These are phyloP conservation scores for Sceliomorpha sp. DNA, from an alignment of 2,888 invertebrate genomes.

Conservation along the genomic window DNA sequence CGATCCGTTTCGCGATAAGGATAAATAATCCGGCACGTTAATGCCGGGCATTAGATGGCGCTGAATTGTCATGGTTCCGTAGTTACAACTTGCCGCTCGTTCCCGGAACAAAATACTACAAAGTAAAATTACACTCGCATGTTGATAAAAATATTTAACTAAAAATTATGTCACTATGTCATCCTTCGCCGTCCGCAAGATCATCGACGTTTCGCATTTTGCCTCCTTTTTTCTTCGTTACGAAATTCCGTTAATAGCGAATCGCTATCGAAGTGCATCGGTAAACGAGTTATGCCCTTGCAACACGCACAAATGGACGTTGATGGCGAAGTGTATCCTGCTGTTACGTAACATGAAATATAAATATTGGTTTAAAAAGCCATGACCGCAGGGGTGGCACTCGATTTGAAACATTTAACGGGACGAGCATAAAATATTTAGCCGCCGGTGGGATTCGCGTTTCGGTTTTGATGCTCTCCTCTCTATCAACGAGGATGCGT, in stretches of 20 bases:
- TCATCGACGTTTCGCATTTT: too few relatives aligned
- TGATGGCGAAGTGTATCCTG: conserved; percentile 5
- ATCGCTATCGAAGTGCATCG: too few relatives aligned
- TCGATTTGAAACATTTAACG: conserved; percentile 54
- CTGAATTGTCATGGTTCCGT: conserved; percentile 24
- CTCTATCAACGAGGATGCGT: conserved; percentile 2
- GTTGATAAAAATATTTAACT: too few relatives aligned
- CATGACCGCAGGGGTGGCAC: conserved; percentile 37
- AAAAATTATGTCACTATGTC: too few relatives aligned
- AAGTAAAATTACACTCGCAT: too few relatives aligned
- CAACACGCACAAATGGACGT: conserved; percentile 9
- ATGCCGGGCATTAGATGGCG: conserved; percentile 26
- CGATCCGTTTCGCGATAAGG: conserved; percentile 45
- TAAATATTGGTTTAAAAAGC: conserved; percentile 41
- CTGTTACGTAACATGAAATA: conserved; percentile 20
- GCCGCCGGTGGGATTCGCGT: conserved; percentile 26
- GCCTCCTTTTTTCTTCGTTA: too few relatives aligned
- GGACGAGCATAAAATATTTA: conserved; percentile 50
- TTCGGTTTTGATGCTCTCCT: conserved; percentile 14
- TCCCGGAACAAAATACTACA: too few relatives aligned
- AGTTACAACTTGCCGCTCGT: too few relatives aligned
- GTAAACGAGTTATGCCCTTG: too few relatives aligned
- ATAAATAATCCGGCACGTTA: conserved; percentile 41
- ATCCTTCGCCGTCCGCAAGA: too few relatives aligned
- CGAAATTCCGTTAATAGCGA: too few relatives aligned